Base-by-base conservation (phyloP, 2,113 vertebrate genomes). In the Jaculus jaculus region DNA sequence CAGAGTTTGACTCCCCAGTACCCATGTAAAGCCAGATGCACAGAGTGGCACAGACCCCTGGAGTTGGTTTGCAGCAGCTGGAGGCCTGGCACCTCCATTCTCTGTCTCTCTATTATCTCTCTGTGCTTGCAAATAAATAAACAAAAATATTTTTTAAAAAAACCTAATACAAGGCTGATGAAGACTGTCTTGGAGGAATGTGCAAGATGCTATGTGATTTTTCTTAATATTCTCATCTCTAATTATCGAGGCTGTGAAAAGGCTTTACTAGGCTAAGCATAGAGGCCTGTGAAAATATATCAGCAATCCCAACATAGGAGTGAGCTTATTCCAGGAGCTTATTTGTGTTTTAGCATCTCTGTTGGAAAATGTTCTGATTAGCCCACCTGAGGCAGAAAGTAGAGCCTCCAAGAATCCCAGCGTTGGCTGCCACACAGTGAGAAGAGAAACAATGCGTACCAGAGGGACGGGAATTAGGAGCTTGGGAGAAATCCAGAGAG, bases 161-260 rank as follows among this genome's bases (percentile, higher is more conserved):
- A 47, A 47, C 5, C 42, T 47, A 47, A 47, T 47, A 47, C 42
- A 47, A 47, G 42, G 42, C 5, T 47, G 42, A 81, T 30, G 23
- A 92, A 87, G 63, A 0, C 60, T 85, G 18, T 83, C 75, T 92
- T 86, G 8, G 63, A 84, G 37, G 60, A 71, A 77, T 39, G 7
- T 47, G 20, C 5, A 69, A 30, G 73, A 94, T 65, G n/a, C 8
- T 68, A 60, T 37, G 24, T 28, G 71, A 91, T 91, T 80, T 42
- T 65, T 77, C 80, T 94, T 90, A 82, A 89, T 17, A 21, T 79
- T 78, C 37, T 39, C 88, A 26, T 81, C 54, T 90, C 32, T 92
- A 90, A 81, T 88, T 73, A 78, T 24, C 34, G 68, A 93, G 63
- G 24, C 72, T 87, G 34, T 47, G 54, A 84, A 84, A 84, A 77